Evolutionary conservation across 2,113 vertebrate genomes (phyloP).

Genomic region (Terrapene triunguis): DNA sequence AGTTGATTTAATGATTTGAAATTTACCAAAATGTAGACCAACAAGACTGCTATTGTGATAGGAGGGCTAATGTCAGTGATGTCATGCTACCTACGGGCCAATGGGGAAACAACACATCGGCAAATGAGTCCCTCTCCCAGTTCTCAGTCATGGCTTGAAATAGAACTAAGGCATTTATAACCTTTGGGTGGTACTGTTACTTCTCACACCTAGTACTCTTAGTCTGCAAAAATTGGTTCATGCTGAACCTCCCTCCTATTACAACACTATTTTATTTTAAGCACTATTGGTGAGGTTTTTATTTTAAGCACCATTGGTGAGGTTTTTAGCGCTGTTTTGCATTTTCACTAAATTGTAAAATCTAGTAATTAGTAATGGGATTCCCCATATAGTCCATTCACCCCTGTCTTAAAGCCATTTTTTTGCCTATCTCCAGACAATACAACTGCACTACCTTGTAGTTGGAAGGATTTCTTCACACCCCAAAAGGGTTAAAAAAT

Average conservation of each 20-base stretch:
- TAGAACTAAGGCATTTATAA: accelerated
- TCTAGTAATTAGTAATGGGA: neutral
- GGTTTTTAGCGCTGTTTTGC: neutral
- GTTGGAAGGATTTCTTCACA: neutral
- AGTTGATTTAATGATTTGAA: neutral
- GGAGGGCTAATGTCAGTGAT: accelerated
- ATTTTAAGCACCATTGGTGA: no score
- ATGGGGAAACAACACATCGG: neutral
- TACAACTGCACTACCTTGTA: neutral
- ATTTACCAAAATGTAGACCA: neutral
- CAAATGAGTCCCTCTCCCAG: neutral
- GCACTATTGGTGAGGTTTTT: no score
- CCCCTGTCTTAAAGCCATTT: neutral
- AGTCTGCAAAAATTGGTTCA: neutral
- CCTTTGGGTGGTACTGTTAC: neutral
- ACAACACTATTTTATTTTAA: neutral
- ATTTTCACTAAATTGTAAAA: neutral
- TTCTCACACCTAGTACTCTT: neutral
- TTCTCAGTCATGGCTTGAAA: neutral
- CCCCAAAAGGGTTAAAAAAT: neutral
- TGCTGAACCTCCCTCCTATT: neutral
- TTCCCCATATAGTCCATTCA: neutral
- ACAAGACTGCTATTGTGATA: accelerated
- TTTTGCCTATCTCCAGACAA: neutral
- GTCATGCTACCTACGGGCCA: neutral